phyloP scores from a whole-genome alignment of 2,888 invertebrate genomes.

The Acleris laterana region DNA sequence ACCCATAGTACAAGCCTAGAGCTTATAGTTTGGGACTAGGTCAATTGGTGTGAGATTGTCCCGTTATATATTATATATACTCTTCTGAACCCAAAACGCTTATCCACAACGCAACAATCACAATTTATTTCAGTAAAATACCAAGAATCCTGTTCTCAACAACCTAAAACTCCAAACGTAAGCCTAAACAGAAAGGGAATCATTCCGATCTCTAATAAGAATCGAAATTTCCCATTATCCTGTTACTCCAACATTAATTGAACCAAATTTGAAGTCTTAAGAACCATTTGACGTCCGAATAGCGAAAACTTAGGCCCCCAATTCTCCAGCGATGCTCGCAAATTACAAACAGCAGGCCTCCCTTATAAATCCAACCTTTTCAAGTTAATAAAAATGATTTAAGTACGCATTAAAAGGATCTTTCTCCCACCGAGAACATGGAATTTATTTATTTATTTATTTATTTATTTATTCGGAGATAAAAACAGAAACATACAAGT shows the following conservation, averaged over 20 bases:
- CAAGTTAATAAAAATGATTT: constrained; percentile 82
- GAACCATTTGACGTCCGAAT: constrained; percentile 33
- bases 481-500: no score
- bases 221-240: constrained; percentile 35
- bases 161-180: constrained; percentile 1
- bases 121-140: neutral
- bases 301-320: constrained; percentile 51
- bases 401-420: constrained; percentile 77
- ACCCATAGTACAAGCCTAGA: no score
- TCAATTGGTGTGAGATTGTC: no score
- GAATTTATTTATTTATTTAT: no score
- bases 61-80: no score
- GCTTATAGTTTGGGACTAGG: no score
- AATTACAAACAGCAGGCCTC: constrained; percentile 67
- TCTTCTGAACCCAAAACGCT: no score
- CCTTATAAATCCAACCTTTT: constrained; percentile 77
- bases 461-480: no score
- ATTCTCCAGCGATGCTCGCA: constrained; percentile 58
- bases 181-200: constrained; percentile 10
- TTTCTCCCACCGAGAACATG: constrained; percentile 67
- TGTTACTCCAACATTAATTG: constrained; percentile 27
- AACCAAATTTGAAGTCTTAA: constrained; percentile 28
- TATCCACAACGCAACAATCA: no score
- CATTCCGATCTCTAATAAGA: constrained; percentile 24
- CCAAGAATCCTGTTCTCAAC: constrained; percentile 1